Percentiles rank a stretch among this genome's conserved stretches.
These are phyloP conservation scores for Probaryconus sp. DNA, from an alignment of 1,140 invertebrate genomes.

Conservation along the genomic window DNA sequence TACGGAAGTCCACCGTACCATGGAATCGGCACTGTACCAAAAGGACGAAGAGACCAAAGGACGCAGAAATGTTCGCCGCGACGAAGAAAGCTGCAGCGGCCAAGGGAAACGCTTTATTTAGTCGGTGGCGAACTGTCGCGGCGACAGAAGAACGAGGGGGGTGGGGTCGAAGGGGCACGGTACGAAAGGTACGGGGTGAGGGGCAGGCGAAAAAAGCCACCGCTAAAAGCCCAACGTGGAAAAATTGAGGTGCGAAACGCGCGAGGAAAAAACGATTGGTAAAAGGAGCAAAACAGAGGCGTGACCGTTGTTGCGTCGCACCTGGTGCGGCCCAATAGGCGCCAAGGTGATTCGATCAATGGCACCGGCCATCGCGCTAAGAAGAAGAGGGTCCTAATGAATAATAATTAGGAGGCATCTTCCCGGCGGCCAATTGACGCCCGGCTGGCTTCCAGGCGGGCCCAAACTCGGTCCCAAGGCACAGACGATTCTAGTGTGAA, in stretches of 20 bases:
- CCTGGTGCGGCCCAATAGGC: constrained; percentile 35
- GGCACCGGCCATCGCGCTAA: constrained; percentile 64
- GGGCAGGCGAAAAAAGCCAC: neutral
- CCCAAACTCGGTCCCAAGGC: constrained; percentile 40
- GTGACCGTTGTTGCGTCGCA: constrained; percentile 28
- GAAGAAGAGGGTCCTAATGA: constrained; percentile 60
- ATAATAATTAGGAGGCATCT: constrained; percentile 60
- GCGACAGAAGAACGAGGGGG: too few relatives aligned
- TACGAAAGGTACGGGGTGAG: too few relatives aligned
- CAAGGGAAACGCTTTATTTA: too few relatives aligned
- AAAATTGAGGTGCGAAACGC: constrained; percentile 15
- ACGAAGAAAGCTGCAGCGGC: too few relatives aligned
- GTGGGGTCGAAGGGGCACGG: too few relatives aligned
- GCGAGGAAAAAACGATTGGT: constrained; percentile 38
- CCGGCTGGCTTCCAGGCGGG: constrained; percentile 32
- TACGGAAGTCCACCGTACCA: too few relatives aligned
- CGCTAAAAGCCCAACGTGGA: too few relatives aligned
- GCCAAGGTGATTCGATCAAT: constrained; percentile 27
- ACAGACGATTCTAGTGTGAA: constrained; percentile 74
- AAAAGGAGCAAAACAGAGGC: constrained; percentile 47
- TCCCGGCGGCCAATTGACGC: constrained; percentile 42
- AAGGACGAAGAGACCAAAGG: too few relatives aligned
- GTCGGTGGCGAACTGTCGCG: too few relatives aligned
- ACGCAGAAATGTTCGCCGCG: too few relatives aligned
- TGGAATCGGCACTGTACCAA: too few relatives aligned